A percentile compares a stretch with the other conserved stretches of the same genome.
Evolutionary conservation across 2,888 invertebrate species (phyloP).

Genomic region (Papilio demoleus): DNA sequence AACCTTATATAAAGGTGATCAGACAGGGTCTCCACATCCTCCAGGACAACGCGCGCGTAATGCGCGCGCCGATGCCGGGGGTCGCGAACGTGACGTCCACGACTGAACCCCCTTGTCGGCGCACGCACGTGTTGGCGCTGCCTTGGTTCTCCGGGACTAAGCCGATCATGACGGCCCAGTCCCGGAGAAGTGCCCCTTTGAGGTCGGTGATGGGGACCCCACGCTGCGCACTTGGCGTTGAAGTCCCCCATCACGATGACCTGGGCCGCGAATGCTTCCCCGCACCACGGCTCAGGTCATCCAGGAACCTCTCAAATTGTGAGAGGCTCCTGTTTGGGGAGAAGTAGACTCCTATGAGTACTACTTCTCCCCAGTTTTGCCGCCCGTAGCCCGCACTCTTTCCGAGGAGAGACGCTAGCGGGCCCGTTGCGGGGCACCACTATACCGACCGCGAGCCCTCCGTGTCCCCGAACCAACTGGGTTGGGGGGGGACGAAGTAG

Average conservation of each 20-base stretch:
- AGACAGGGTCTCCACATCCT: slow-evolving; percentile 33
- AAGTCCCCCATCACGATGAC: slow-evolving; percentile 29
- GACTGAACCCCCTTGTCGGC: slow-evolving; percentile 31
- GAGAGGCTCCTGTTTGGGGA: too few species aligned
- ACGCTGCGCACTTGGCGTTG: slow-evolving; percentile 18
- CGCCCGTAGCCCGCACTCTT: slow-evolving; percentile 36
- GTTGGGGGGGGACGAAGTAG: slow-evolving; percentile 29
- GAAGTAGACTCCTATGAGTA: too few species aligned
- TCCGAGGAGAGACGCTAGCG: neutral
- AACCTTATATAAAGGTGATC: slow-evolving; percentile 43
- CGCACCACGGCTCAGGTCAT: too few species aligned
- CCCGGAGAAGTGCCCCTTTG: slow-evolving; percentile 19
- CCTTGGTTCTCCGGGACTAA: slow-evolving; percentile 2
- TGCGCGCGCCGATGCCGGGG: slow-evolving; percentile 25
- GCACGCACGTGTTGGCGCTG: slow-evolving; percentile 23
- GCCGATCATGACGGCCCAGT: slow-evolving; percentile 2
- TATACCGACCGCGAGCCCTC: slow-evolving; percentile 29
- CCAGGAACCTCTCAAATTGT: too few species aligned
- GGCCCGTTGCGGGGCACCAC: neutral
- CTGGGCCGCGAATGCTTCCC: neutral
- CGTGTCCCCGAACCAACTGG: slow-evolving; percentile 34
- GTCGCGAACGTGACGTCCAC: slow-evolving; percentile 37
- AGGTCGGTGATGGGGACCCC: neutral
- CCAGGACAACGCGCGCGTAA: neutral
- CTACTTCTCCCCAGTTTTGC: slow-evolving; percentile 8